Base-by-base conservation (phyloP, 1,140 invertebrate species). In the Anastatus disparis region DNA sequence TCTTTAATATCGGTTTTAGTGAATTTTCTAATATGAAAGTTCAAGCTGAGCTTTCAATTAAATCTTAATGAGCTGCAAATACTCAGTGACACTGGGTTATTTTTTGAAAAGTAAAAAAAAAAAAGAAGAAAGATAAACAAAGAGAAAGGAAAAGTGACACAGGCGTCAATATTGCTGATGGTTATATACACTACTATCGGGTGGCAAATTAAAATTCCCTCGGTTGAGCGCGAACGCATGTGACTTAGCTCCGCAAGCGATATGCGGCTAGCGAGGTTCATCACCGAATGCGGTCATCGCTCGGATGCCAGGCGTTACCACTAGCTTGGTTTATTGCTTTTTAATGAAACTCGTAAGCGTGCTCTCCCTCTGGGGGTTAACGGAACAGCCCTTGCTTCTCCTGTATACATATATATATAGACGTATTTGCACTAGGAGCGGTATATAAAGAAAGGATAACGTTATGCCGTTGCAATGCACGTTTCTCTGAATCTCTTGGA, bases 301-400 rank as follows among this genome's bases (percentile, higher is more conserved):
- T 44, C 58, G 58, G 20, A 61, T 61, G 58, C 58, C 58, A 26
- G 35, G 56, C 9, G 10, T n/a, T n/a, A 9, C 31, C 17, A n/a
- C 26, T 26, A n/a, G 61, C 44, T 48, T 50, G 61, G 26, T 63
- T 63, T 63, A 63, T 63, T 63, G 46, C 61, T 63, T 63, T 63
- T 63, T 63, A 63, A 63, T 63, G 61, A 50, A 63, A 50, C 38
- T 27, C 42, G 24, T 15, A 38, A 26, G 24, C 1, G 24, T 22
- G 56, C 20, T 46, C n/a, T 61, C 40, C n/a, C n/a, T n/a, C n/a
- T n/a, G n/a, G 24, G 58, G 38, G 40, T 61, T 26, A 61, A 46
- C 10, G 42, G 26, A 29, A n/a, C 24, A 35, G 17, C 7, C 42
- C 9, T 15, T 13, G 7, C 44, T 46, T n/a, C n/a, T 6, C 55